Conservation (phyloP, 1,140 invertebrate species). For the Holotrichia oblita region DNA sequence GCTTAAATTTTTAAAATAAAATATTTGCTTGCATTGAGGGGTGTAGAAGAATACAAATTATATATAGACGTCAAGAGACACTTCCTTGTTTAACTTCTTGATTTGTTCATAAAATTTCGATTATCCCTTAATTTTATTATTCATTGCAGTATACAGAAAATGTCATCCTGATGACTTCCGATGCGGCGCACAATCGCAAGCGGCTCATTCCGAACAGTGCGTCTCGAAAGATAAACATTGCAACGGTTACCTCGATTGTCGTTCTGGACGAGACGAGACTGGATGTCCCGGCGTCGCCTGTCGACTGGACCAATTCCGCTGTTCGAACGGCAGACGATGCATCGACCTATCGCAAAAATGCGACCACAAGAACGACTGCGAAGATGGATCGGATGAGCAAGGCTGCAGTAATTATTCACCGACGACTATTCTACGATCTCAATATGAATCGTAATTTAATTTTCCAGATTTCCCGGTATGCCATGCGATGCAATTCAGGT, state of each 20-base stretch:
- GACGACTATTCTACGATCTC: no score
- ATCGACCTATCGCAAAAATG: conserved; percentile 84
- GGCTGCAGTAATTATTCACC: conserved; percentile 76
- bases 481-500: conserved; percentile 90
- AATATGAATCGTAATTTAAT: neutral
- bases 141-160: conserved; percentile 80
- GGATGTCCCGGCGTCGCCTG: conserved; percentile 76
- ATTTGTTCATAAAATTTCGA: no score
- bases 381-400: conserved; percentile 89
- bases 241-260: conserved; percentile 89
- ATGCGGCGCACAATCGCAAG: conserved; percentile 67
- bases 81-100: no score
- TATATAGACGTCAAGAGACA: no score
- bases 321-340: conserved; percentile 83
- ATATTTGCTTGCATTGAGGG: no score
- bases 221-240: conserved; percentile 88
- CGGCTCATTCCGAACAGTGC: conserved; percentile 73
- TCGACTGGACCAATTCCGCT: conserved; percentile 88
- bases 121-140: neutral
- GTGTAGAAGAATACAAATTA: no score
- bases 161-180: conserved; percentile 87
- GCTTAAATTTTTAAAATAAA: no score
- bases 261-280: conserved; percentile 87
- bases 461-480: conserved; percentile 86
- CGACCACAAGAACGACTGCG: conserved; percentile 90